These are phyloP conservation scores for Fulmarus glacialis DNA, from an alignment of 2,113 vertebrate species.

Conservation along the genomic window DNA sequence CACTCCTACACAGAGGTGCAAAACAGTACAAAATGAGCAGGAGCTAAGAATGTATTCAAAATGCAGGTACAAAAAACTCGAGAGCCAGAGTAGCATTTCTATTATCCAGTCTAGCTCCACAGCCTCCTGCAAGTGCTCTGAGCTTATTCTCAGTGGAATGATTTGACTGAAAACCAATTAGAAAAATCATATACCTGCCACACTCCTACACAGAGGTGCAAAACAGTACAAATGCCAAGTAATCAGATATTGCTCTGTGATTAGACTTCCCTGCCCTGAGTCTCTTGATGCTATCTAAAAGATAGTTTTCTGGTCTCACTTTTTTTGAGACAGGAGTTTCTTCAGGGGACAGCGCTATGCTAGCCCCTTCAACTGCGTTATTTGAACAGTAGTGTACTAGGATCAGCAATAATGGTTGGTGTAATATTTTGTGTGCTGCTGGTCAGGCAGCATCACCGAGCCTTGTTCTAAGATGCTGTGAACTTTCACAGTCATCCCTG, in stretches of 20 bases:
- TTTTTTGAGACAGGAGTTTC: not conserved
- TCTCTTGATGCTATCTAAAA: not conserved
- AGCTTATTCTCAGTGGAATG: slow-evolving; percentile 5
- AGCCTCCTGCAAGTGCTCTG: not conserved
- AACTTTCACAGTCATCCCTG: not conserved
- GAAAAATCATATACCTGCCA: slow-evolving; percentile 9
- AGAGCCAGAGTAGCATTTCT: slow-evolving; percentile 12
- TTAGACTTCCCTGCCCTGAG: not conserved
- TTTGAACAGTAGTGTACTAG: not conserved
- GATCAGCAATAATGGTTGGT: not conserved
- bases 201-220: not conserved
- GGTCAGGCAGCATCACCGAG: not conserved
- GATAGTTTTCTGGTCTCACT: not conserved
- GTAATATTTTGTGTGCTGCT: not conserved
- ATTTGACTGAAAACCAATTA: slow-evolving; percentile 64
- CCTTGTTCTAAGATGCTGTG: not conserved
- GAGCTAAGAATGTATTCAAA: not conserved
- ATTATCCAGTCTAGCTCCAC: not conserved
- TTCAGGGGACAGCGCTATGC: not conserved
- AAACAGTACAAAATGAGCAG: slow-evolving; percentile 1
- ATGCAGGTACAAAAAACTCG: not conserved
- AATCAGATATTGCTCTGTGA: slow-evolving; percentile 8
- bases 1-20: not conserved
- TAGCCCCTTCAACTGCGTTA: not conserved
- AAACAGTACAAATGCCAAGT: not conserved